Evolutionary conservation across 1,140 invertebrate genomes (phyloP).

Genomic region (Zaprionus kolodkinae): DNA sequence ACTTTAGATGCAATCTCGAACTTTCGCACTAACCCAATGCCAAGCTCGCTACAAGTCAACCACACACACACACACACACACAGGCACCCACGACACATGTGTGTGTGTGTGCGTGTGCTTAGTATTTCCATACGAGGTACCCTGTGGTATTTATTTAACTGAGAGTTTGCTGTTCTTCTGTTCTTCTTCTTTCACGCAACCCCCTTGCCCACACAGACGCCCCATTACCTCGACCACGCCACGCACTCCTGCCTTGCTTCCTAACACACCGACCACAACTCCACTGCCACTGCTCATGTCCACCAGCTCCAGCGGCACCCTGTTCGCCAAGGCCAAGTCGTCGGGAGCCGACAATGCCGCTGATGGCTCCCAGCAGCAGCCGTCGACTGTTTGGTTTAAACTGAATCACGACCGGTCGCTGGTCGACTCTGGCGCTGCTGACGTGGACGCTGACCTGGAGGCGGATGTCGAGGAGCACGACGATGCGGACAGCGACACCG

Average conservation of each 20-base stretch:
- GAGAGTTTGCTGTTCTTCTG: neutral
- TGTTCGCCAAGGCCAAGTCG: constrained; percentile 68
- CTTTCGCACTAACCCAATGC: constrained; percentile 74
- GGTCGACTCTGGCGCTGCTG: constrained; percentile 48
- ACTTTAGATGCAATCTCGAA: constrained; percentile 60
- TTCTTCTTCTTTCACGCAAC: constrained; percentile 11
- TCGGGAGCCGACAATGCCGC: constrained; percentile 38
- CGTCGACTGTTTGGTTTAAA: constrained; percentile 76
- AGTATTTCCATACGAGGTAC: neutral
- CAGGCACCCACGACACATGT: neutral
- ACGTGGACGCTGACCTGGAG: constrained; percentile 52
- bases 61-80: neutral
- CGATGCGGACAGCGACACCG: constrained; percentile 53
- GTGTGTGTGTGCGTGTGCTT: constrained; percentile 1
- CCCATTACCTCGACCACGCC: constrained; percentile 83
- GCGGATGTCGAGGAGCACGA: constrained; percentile 44
- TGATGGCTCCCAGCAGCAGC: constrained; percentile 62
- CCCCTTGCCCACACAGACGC: constrained; percentile 46
- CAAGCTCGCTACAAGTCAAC: constrained; percentile 48
- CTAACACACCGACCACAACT: constrained; percentile 65
- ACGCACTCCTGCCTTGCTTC: constrained; percentile 49
- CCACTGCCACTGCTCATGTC: constrained; percentile 76
- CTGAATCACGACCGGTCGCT: constrained; percentile 77
- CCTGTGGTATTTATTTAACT: neutral
- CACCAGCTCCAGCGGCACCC: constrained; percentile 53